Conservation (phyloP, 2,797 vertebrate genomes). For the Amazonetta brasiliensis region DNA sequence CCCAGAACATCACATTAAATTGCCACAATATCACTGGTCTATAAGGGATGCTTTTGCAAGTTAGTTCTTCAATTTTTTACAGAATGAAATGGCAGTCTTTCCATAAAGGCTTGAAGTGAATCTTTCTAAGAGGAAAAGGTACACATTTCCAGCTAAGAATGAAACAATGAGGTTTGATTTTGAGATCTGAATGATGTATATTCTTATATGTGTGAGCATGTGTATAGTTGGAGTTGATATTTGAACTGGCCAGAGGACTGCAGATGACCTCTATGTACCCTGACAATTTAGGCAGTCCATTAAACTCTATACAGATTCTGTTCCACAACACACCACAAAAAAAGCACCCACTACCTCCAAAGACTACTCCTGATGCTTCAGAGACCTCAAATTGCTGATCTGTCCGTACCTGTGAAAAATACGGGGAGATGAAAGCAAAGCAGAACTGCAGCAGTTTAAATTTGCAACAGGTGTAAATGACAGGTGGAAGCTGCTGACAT, state of each 20-base stretch:
- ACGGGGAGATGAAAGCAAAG: not conserved
- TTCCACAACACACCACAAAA: not conserved
- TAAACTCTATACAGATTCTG: not conserved
- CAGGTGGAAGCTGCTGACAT: not conserved
- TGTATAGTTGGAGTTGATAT: not conserved
- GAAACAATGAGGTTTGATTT: not conserved
- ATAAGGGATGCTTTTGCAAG: not conserved
- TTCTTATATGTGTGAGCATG: fast-evolving
- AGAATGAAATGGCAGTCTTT: not conserved
- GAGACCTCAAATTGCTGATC: fast-evolving
- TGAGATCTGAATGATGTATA: not conserved
- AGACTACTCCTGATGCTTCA: not conserved
- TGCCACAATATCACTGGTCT: not conserved
- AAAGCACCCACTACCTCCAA: not conserved
- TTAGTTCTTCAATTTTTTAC: not conserved
- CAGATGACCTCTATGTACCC: not conserved
- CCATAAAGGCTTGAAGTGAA: not conserved
- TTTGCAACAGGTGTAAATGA: not conserved
- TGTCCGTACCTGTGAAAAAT: fast-evolving
- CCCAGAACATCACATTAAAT: not conserved
- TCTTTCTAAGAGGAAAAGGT: not conserved
- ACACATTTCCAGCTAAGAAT: not conserved
- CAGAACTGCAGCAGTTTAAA: not conserved
- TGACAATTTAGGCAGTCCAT: not conserved
- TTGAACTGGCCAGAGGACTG: not conserved